Conservation (phyloP, 2,888 invertebrate species). For the Drosophila leonis region DNA sequence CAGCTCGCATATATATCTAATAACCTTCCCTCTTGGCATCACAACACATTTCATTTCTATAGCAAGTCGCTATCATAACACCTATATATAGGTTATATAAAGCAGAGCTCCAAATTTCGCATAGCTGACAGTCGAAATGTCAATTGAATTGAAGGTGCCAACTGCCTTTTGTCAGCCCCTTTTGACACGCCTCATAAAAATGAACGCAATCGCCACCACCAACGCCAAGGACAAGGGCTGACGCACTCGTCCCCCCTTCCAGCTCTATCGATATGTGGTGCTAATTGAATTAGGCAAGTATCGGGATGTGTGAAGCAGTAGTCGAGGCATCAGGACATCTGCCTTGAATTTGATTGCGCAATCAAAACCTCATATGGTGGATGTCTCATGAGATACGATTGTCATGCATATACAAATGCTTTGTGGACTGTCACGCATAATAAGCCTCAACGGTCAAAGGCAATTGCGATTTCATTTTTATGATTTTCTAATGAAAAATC, state of each 20-base stretch:
- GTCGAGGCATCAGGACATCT: constrained; percentile 49
- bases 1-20: constrained; percentile 23
- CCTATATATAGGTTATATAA: constrained; percentile 50
- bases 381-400: constrained; percentile 59
- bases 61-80: constrained; percentile 36
- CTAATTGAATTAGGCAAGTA: constrained; percentile 78
- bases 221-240: constrained; percentile 13
- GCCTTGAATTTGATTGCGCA: constrained; percentile 44
- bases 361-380: constrained; percentile 34
- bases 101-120: constrained; percentile 3
- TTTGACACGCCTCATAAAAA: constrained; percentile 75
- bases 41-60: constrained; percentile 11
- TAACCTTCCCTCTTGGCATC: constrained; percentile 18
- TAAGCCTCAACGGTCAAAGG: constrained; percentile 39
- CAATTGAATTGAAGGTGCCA: constrained; percentile 48
- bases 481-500: constrained; percentile 78
- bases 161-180: constrained; percentile 41
- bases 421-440: constrained; percentile 78
- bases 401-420: constrained; percentile 53
- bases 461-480: constrained; percentile 72
- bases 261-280: constrained; percentile 32
- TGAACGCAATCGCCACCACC: constrained; percentile 21
- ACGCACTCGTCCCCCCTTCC: not conserved
- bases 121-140: constrained; percentile 27
- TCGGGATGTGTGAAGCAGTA: constrained; percentile 34